A percentile compares a stretch with the other conserved stretches of the same genome.
These are phyloP conservation scores for Spisula subtruncata DNA, from an alignment of 2,888 invertebrate genomes.

Conservation along the genomic window DNA sequence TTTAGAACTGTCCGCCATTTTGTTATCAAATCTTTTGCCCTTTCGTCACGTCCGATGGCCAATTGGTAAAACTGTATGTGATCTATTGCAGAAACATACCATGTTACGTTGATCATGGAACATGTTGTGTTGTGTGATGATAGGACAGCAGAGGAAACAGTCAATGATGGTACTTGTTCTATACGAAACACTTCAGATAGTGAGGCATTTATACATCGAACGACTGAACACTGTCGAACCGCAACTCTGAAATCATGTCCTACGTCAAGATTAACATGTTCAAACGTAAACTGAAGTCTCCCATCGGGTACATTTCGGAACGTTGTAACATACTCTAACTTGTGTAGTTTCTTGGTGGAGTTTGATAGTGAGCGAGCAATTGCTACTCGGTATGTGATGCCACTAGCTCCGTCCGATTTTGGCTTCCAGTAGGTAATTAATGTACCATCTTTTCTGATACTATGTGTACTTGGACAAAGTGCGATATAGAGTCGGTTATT, in stretches of 20 bases:
- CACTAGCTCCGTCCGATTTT: neutral
- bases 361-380: neutral
- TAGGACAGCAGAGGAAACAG: neutral
- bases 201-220: neutral
- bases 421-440: neutral
- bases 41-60: neutral
- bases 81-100: neutral
- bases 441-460: neutral
- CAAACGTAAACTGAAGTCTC: neutral
- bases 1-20: neutral
- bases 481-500: neutral
- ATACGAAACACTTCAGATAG: neutral
- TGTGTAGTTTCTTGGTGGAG: neutral
- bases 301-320: neutral
- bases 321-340: neutral
- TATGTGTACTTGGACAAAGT: neutral
- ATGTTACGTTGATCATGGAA: neutral
- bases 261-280: neutral
- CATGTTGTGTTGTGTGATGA: neutral
- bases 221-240: neutral
- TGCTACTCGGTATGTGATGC: neutral
- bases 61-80: conserved; percentile 50
- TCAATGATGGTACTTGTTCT: neutral
- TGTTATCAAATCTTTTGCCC: neutral
- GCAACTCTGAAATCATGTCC: neutral